These are phyloP conservation scores for Potamarius usumacintae DNA, from an alignment of 2,113 vertebrate species.

Conservation along the genomic window DNA sequence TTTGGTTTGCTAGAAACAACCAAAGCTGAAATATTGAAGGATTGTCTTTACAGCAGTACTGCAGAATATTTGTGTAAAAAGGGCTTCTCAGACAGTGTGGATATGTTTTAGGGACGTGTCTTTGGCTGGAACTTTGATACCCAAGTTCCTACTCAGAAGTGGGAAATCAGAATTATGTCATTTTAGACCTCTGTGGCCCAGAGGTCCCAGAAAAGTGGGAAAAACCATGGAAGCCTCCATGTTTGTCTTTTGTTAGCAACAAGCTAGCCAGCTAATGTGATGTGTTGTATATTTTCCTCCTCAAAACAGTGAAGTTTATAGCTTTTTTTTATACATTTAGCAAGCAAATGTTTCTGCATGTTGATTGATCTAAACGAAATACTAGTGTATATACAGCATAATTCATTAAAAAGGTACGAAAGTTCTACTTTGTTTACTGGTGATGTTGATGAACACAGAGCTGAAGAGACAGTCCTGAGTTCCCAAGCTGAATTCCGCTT, in stretches of 20 bases:
- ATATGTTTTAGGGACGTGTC: neutral
- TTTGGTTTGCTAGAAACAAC: too few relatives aligned
- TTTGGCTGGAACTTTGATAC: neutral
- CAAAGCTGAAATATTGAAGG: too few relatives aligned
- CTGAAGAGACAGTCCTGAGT: neutral
- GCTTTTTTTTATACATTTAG: too few relatives aligned
- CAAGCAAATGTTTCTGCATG: neutral
- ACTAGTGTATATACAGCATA: neutral
- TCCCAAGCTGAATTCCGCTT: neutral
- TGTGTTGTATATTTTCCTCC: too few relatives aligned
- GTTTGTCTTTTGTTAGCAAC: neutral
- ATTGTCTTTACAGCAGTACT: too few relatives aligned
- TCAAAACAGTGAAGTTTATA: too few relatives aligned
- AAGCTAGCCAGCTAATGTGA: neutral
- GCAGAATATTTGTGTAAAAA: too few relatives aligned
- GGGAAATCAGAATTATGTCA: neutral
- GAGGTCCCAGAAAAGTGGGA: neutral
- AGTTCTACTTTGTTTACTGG: neutral
- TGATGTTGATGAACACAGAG: too few relatives aligned
- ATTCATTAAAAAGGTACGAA: neutral
- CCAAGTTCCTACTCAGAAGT: neutral
- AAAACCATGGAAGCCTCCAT: neutral
- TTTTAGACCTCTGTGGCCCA: neutral
- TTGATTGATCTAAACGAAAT: too few relatives aligned
- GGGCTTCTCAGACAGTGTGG: neutral